Evolutionary conservation across 2,113 vertebrate genomes (phyloP), one percentile per base, ranked within the genome.

Genomic region (Muscicapa adusta): DNA sequence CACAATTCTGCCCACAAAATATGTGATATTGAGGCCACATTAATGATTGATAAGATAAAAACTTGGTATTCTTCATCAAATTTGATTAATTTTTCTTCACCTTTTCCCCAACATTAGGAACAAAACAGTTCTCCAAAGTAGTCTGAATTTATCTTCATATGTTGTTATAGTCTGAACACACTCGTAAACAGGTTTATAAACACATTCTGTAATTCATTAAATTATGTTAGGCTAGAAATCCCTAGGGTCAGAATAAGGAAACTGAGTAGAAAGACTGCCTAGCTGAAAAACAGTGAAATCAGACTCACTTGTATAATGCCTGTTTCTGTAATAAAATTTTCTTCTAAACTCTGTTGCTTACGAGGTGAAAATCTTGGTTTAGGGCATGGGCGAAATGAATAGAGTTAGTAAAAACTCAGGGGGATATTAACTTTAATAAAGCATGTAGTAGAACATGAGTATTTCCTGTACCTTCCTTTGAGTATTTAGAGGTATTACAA

Each of bases 21-120:
- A 24, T 0, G 1, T 53, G 18, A 42, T 24, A 16, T 43, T 72
- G 23, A 72, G 31, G 6, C 0, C 26, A 51, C 5, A 40, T 18
- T 33, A 70, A 45, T 54, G 5, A 19, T 67, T 78, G 5, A 19
- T 67, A 74, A 75, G 22, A 42, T 36, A 43, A 43, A 77, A 61
- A 12, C 3, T 50, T 82, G 4, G 45, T 20, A 53, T 10, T 53
- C 18, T 81, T 70, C 42, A n/a, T 63, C 19, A 60, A 94, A 38
- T 48, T 5, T 48, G 36, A 20, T 66, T n/a, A 8, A 43, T 65
- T 91, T 87, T 65, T 65, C 57, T 58, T 50, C 0, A 14, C 34
- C 4, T 40, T 71, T 60, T 74, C 36, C 18, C 34, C 72, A 82
- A 36, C 5, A 15, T 48, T 60, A 82, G 22, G 11, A 84, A 65